Conservation (phyloP, 2,888 invertebrate genomes). For the Cephus runcator region DNA sequence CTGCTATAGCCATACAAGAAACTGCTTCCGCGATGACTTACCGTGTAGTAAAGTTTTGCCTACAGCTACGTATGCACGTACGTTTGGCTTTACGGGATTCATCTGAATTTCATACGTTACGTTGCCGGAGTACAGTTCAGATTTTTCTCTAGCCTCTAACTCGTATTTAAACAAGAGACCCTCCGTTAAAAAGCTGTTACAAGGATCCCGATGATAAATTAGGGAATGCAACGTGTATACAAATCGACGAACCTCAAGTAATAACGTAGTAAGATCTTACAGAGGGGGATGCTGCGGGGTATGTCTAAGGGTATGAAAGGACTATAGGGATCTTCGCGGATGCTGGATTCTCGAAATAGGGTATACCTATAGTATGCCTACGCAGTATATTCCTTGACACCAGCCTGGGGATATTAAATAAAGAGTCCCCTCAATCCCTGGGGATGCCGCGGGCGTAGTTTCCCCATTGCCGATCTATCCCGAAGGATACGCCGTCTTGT, state of each 20-base stretch:
- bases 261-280: neutral
- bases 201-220: neutral
- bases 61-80: neutral
- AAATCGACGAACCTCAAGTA: neutral
- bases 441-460: constrained; percentile 43
- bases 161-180: neutral
- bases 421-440: constrained; percentile 51
- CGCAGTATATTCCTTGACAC: constrained; percentile 50
- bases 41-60: neutral
- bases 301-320: neutral
- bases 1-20: neutral
- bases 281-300: neutral
- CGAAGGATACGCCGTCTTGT: constrained; percentile 31
- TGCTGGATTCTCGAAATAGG: neutral
- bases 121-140: neutral
- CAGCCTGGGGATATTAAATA: constrained; percentile 60
- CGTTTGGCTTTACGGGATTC: neutral
- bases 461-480: constrained; percentile 28
- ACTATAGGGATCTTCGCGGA: neutral
- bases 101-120: neutral
- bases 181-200: neutral
- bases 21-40: neutral
- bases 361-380: neutral
- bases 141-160: neutral
- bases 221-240: neutral